Evolutionary conservation across 2,113 vertebrate species (phyloP).

Genomic region (Leptocoma aspasia): DNA sequence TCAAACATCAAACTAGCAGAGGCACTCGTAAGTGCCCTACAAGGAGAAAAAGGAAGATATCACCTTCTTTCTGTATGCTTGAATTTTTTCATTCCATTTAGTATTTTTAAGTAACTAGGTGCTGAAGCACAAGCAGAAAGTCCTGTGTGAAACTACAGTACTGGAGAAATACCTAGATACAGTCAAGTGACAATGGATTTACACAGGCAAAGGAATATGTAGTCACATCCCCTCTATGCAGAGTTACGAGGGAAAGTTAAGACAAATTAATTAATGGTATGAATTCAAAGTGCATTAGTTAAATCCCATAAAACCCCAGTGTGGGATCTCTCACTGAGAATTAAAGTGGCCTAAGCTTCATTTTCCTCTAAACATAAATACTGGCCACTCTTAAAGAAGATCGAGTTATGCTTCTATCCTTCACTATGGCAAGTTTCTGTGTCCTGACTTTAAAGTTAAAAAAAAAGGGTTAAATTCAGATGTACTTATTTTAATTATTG

Average conservation of each 20-base stretch:
- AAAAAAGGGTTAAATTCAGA: background rate
- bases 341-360: background rate
- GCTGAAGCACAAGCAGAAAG: background rate
- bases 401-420: background rate
- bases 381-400: background rate
- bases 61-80: background rate
- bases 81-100: background rate
- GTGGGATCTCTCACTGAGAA: background rate
- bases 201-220: background rate
- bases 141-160: background rate
- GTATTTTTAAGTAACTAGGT: background rate
- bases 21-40: background rate
- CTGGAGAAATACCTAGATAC: background rate
- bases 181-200: background rate
- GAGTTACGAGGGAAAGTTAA: background rate
- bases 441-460: accelerated
- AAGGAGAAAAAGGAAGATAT: background rate
- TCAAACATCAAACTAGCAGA: background rate
- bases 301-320: conserved; percentile 21
- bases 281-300: background rate
- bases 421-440: background rate
- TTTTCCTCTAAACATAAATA: conserved; percentile 14
- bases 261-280: conserved; percentile 19
- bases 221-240: background rate
- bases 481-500: background rate